Conservation (phyloP, 1,140 invertebrate species). For the Drosophila subpulchrella region DNA sequence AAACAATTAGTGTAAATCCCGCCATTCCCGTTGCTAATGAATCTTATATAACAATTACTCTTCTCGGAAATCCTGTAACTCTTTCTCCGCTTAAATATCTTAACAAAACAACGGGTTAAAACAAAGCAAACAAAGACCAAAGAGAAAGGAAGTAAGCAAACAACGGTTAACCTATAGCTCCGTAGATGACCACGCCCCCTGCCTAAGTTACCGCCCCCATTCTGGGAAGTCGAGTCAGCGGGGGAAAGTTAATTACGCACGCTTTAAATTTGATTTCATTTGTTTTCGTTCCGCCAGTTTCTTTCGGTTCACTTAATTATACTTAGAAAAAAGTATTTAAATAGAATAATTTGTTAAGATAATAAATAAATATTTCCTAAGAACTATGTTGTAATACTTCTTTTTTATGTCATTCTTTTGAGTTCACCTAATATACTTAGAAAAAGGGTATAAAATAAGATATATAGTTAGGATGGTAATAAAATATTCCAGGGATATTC, state of each 20-base stretch:
- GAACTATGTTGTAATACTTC: too few relatives aligned
- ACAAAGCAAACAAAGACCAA: neutral
- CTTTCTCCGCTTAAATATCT: slow-evolving; percentile 8
- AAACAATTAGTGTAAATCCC: neutral
- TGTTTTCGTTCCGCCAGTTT: slow-evolving; percentile 42
- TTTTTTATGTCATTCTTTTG: too few relatives aligned
- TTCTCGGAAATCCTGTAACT: slow-evolving; percentile 8
- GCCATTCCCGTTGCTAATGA: neutral
- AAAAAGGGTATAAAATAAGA: too few relatives aligned
- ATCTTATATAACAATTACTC: slow-evolving; percentile 12
- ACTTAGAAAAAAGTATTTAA: neutral
- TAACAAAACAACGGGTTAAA: slow-evolving; percentile 16
- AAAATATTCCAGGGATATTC: too few relatives aligned
- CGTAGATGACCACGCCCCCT: slow-evolving; percentile 16
- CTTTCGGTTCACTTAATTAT: neutral
- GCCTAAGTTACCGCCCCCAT: slow-evolving; percentile 10
- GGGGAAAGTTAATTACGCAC: slow-evolving; percentile 55
- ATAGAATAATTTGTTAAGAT: neutral
- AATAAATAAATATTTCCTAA: neutral
- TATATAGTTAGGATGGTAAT: too few relatives aligned
- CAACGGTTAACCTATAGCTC: slow-evolving; percentile 32
- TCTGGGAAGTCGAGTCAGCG: slow-evolving; percentile 6
- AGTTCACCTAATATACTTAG: neutral
- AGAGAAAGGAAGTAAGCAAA: slow-evolving; percentile 34
- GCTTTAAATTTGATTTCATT: slow-evolving; percentile 66